A percentile compares a stretch with the other conserved stretches of the same genome.
These are phyloP conservation scores for Microplitis demolitor DNA, from an alignment of 1,140 invertebrate genomes.

Conservation along the genomic window DNA sequence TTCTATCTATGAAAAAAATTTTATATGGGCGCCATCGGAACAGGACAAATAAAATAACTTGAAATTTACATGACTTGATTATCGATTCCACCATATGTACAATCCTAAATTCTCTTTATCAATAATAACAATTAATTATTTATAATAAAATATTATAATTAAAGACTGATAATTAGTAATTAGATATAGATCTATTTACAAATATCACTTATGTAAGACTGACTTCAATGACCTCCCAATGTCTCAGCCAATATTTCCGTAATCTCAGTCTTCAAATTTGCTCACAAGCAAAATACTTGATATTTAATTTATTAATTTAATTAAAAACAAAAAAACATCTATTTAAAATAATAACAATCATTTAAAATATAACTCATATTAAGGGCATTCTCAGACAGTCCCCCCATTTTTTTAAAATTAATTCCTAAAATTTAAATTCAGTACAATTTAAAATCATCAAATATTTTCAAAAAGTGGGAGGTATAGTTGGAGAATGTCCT, in stretches of 20 bases:
- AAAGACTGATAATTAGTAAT: too few species aligned
- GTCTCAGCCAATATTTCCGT: not conserved
- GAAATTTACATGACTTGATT: conserved; percentile 26
- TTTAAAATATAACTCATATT: not conserved
- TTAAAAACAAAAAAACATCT: not conserved
- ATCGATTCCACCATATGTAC: not conserved
- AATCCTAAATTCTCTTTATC: not conserved
- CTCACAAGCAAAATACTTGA: not conserved
- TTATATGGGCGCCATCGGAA: not conserved
- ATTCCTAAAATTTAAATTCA: not conserved
- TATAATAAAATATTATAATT: not conserved
- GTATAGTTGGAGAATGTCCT: too few species aligned
- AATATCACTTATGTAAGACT: not conserved
- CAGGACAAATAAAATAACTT: conserved; percentile 24
- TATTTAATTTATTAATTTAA: not conserved
- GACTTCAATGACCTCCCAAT: not conserved
- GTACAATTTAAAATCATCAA: not conserved
- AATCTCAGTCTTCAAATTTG: not conserved
- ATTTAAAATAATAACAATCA: not conserved
- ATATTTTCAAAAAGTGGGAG: not conserved
- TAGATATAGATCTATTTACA: not conserved
- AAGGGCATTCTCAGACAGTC: not conserved
- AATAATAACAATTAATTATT: not conserved
- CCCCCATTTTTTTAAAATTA: not conserved
- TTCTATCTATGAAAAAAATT: not conserved